A percentile compares a stretch with the other conserved stretches of the same genome.
These are phyloP conservation scores for Hippoglossus hippoglossus DNA, from an alignment of 2,797 vertebrate species.

Conservation along the genomic window DNA sequence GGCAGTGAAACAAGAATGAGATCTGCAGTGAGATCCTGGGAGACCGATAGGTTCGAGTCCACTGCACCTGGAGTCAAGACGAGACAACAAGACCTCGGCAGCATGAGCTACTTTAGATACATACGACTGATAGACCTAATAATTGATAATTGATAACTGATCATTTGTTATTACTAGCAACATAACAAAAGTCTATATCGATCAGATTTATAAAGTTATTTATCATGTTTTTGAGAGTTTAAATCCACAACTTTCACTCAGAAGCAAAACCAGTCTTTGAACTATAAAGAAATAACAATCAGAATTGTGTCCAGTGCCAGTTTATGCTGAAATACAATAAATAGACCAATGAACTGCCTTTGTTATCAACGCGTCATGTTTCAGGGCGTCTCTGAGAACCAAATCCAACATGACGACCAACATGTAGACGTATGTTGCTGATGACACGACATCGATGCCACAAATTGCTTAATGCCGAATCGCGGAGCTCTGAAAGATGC, in stretches of 20 bases:
- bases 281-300: too few relatives aligned
- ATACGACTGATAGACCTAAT: too few relatives aligned
- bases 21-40: neutral
- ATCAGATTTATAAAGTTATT: too few relatives aligned
- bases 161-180: neutral
- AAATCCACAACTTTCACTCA: too few relatives aligned
- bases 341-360: neutral
- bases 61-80: neutral
- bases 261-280: neutral
- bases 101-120: too few relatives aligned
- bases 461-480: conserved; percentile 11
- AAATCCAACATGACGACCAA: too few relatives aligned
- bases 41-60: neutral
- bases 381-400: neutral
- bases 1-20: neutral
- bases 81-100: neutral
- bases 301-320: too few relatives aligned
- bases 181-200: neutral
- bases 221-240: too few relatives aligned
- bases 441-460: neutral
- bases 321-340: too few relatives aligned
- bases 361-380: neutral
- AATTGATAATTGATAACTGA: too few relatives aligned
- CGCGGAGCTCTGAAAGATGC: conserved; percentile 24
- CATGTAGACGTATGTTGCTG: too few relatives aligned